A percentile compares a stretch with the other conserved stretches of the same genome.
phyloP scores from a whole-genome alignment of 2,888 invertebrate genomes.

The Nomada fucata region DNA sequence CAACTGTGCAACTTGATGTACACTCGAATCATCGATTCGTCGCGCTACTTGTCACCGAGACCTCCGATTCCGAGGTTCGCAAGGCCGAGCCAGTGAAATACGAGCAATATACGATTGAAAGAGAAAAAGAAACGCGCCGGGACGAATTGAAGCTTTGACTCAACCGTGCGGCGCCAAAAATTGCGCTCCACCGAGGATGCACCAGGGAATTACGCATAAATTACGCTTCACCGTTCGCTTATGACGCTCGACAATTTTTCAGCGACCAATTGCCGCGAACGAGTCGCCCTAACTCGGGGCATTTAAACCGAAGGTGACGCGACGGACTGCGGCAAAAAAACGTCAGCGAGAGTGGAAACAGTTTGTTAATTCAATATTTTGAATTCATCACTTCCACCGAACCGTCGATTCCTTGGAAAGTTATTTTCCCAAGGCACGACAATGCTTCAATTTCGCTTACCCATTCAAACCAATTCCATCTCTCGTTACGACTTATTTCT shows the following conservation, averaged over 20 bases:
- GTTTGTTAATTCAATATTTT: too few relatives aligned
- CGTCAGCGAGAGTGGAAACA: not conserved
- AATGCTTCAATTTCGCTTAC: not conserved
- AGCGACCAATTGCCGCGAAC: not conserved
- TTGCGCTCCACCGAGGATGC: not conserved
- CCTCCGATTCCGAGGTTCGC: not conserved
- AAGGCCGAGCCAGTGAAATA: not conserved
- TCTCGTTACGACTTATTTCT: not conserved
- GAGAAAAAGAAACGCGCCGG: not conserved
- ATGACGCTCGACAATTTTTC: not conserved
- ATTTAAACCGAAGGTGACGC: slow-evolving; percentile 1
- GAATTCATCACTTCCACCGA: too few relatives aligned
- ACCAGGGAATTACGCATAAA: not conserved
- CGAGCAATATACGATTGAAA: not conserved
- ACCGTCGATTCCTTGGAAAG: too few relatives aligned
- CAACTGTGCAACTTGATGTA: not conserved
- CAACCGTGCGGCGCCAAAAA: not conserved
- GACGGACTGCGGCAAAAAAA: not conserved
- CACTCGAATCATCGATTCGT: slow-evolving; percentile 11
- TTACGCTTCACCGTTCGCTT: not conserved
- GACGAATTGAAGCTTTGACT: slow-evolving; percentile 1
- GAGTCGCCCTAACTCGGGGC: not conserved
- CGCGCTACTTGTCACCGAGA: slow-evolving; percentile 6
- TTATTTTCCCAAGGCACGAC: not conserved
- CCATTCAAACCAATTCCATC: not conserved